Percentiles rank a stretch among this genome's conserved stretches.
Conservation (phyloP, 1,140 invertebrate species). For the Microplitis demolitor region DNA sequence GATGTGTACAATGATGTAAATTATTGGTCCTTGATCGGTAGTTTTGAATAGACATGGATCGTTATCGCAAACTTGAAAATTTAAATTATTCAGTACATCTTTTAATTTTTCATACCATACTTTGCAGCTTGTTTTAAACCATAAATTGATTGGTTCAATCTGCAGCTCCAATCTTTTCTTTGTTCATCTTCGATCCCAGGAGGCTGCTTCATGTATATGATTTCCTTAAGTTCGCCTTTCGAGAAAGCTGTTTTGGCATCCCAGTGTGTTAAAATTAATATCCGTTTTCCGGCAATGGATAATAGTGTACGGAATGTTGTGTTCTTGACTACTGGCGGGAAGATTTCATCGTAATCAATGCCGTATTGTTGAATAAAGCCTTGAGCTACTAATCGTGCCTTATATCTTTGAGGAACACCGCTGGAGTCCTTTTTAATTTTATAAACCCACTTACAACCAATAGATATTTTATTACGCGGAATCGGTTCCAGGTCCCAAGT, state of each 20-base stretch:
- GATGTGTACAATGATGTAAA: conserved; percentile 45
- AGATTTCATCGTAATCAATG: conserved; percentile 48
- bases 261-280: conserved; percentile 30
- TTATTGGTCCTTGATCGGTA: conserved; percentile 21
- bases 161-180: conserved; percentile 35
- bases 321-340: background rate
- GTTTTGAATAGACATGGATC: conserved; percentile 48
- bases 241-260: conserved; percentile 54
- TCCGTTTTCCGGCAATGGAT: background rate
- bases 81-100: conserved; percentile 33
- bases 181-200: conserved; percentile 25
- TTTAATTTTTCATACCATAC: conserved; percentile 42
- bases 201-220: conserved; percentile 47
- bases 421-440: conserved; percentile 17
- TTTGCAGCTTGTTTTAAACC: conserved; percentile 47
- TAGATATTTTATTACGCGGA: background rate
- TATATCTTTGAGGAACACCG: conserved; percentile 23
- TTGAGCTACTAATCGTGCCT: conserved; percentile 50
- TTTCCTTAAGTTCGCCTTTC: conserved; percentile 44
- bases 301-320: background rate
- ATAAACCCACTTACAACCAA: conserved; percentile 25
- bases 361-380: conserved; percentile 50
- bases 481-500: conserved; percentile 9
- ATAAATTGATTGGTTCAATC: conserved; percentile 45
- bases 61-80: conserved; percentile 33